Evolutionary conservation across 2,888 invertebrate species (phyloP).

Genomic region (Acleris laterana): DNA sequence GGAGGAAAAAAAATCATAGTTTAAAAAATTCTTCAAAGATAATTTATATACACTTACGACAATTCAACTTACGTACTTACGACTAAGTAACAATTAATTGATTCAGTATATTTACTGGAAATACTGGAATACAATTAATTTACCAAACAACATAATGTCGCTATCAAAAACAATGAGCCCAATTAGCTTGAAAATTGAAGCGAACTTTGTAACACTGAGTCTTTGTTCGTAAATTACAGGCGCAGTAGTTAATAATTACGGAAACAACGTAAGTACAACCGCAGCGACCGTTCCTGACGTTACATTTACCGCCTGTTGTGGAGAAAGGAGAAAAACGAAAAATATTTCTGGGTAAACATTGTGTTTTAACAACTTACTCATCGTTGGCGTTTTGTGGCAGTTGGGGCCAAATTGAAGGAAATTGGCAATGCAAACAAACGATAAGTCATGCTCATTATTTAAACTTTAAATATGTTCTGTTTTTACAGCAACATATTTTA

Average conservation of each 20-base stretch:
- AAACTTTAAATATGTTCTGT: too few relatives aligned
- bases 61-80: not conserved
- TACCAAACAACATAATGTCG: not conserved
- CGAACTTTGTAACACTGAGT: conserved; percentile 13
- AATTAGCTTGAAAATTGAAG: conserved; percentile 16
- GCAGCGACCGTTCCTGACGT: conserved; percentile 12
- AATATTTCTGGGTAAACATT: not conserved
- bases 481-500: too few relatives aligned
- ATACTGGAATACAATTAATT: not conserved
- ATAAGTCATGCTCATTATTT: too few relatives aligned
- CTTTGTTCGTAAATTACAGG: conserved; percentile 32
- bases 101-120: not conserved
- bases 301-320: not conserved
- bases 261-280: conserved; percentile 3
- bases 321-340: not conserved
- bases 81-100: not conserved
- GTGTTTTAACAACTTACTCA: not conserved
- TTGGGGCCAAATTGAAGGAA: too few relatives aligned
- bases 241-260: conserved; percentile 26
- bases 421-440: too few relatives aligned
- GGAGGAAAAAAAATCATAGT: not conserved
- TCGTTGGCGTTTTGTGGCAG: not conserved
- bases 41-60: not conserved
- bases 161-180: conserved; percentile 13
- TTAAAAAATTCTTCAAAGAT: not conserved